These are phyloP conservation scores for Drosophila antonietae DNA, from an alignment of 2,888 invertebrate species.

Conservation along the genomic window DNA sequence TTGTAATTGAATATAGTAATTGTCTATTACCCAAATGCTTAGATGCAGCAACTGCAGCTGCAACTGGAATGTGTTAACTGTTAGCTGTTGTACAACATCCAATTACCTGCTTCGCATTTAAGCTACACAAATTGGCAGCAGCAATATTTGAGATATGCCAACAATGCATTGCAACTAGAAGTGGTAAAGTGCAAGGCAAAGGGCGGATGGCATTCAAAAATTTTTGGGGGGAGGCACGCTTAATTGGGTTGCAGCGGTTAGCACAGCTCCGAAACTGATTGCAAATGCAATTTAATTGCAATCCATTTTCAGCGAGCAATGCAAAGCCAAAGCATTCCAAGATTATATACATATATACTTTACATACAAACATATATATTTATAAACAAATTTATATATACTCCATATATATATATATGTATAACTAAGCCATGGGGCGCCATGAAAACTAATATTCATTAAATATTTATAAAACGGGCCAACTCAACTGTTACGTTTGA, in stretches of 20 bases:
- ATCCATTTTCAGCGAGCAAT: slow-evolving; percentile 7
- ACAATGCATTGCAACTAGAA: slow-evolving; percentile 24
- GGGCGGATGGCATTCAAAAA: neutral
- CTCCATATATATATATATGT: neutral
- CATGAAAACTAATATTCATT: slow-evolving; percentile 66
- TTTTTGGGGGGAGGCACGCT: neutral
- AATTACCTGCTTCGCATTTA: slow-evolving; percentile 45
- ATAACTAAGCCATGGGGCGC: neutral
- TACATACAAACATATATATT: neutral
- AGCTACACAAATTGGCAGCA: slow-evolving; percentile 29
- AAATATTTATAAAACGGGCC: slow-evolving; percentile 63
- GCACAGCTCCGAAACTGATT: neutral
- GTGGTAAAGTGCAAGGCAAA: neutral
- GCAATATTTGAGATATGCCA: slow-evolving; percentile 25
- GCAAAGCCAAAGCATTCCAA: slow-evolving; percentile 4
- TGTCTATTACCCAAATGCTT: slow-evolving; percentile 43
- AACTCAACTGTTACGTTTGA: slow-evolving; percentile 53
- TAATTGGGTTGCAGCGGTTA: slow-evolving; percentile 7
- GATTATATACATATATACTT: neutral
- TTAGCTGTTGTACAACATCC: slow-evolving; percentile 25
- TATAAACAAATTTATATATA: neutral
- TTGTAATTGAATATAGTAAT: slow-evolving; percentile 71
- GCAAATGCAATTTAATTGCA: slow-evolving; percentile 36
- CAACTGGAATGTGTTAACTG: neutral
- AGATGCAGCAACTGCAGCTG: slow-evolving; percentile 11